phyloP scores from a whole-genome alignment of 23 tunicate genomes.

The Aplidium turbinatum region DNA sequence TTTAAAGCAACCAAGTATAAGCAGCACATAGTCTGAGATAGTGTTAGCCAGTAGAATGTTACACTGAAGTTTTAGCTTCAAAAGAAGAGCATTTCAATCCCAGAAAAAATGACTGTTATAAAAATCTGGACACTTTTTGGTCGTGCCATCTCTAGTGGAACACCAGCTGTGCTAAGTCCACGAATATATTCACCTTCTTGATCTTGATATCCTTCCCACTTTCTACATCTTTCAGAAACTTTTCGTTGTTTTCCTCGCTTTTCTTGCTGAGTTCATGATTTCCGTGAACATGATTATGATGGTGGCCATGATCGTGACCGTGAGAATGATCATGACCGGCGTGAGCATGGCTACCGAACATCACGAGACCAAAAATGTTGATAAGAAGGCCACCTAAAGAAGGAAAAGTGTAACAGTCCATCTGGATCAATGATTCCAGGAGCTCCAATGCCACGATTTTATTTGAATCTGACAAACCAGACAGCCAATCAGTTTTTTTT shows the following conservation, averaged over 20 bases:
- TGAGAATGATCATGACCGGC: conserved; percentile 69
- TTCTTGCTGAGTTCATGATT: not conserved
- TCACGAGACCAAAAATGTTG: conserved; percentile 74
- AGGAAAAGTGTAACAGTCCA: not conserved
- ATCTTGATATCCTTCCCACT: not conserved
- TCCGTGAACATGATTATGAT: not conserved
- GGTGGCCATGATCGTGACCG: conserved; percentile 30
- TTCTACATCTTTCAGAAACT: not conserved
- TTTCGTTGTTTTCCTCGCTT: not conserved
- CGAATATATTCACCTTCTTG: conserved; percentile 4
- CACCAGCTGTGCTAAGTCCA: not conserved
- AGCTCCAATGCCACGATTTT: too few species aligned
- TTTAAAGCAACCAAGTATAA: too few species aligned
- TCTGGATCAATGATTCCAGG: conserved; percentile 92
- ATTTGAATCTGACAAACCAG: too few species aligned
- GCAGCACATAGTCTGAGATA: too few species aligned
- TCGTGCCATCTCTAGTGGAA: not conserved
- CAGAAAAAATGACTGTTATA: too few species aligned
- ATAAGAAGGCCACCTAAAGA: conserved; percentile 78
- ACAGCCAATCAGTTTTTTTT: too few species aligned
- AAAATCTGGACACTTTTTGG: too few species aligned
- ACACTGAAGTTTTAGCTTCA: too few species aligned
- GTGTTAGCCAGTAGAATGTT: too few species aligned
- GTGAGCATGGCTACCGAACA: conserved; percentile 92
- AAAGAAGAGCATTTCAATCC: too few species aligned